Conservation (phyloP, 2,113 vertebrate genomes). For the Paraplagusia blochii region DNA sequence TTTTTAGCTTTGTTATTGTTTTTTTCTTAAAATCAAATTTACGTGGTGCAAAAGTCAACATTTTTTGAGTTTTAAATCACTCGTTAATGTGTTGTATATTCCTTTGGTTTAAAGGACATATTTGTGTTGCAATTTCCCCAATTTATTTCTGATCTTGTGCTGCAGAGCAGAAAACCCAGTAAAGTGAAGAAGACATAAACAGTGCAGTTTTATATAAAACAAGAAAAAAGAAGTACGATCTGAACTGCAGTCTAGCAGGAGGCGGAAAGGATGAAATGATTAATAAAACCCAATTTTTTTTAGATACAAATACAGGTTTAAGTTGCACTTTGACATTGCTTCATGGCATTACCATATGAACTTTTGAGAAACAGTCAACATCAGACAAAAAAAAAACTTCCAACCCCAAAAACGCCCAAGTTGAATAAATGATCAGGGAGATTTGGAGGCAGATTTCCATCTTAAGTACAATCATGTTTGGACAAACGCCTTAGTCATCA, state of each 20-base stretch:
- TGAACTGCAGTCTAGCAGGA: conserved; percentile 18
- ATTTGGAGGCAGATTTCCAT: conserved; percentile 36
- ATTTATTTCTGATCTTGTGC: conserved; percentile 10
- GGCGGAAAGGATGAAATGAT: conserved; percentile 43
- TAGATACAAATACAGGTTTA: conserved; percentile 41
- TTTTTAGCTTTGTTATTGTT: neutral
- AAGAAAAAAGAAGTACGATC: conserved; percentile 19
- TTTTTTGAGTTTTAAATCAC: neutral
- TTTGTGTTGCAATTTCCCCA: neutral
- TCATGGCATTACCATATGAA: conserved; percentile 16
- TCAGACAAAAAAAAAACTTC: conserved; percentile 27
- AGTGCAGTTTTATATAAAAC: conserved; percentile 27
- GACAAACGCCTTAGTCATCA: conserved; percentile 27
- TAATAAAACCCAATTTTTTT: conserved; percentile 26
- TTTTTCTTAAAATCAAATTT: conserved; percentile 1
- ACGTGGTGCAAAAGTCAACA: neutral
- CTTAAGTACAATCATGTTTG: conserved; percentile 49
- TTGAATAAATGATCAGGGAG: conserved; percentile 25
- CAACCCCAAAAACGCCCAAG: conserved; percentile 15
- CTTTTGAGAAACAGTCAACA: conserved; percentile 34
- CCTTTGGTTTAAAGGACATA: conserved; percentile 1
- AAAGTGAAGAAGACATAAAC: conserved; percentile 23
- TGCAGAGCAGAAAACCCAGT: neutral
- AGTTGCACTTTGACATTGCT: conserved; percentile 37
- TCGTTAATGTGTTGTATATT: neutral